phyloP scores from a whole-genome alignment of 2,888 invertebrate genomes.

The Apoda limacodes region DNA sequence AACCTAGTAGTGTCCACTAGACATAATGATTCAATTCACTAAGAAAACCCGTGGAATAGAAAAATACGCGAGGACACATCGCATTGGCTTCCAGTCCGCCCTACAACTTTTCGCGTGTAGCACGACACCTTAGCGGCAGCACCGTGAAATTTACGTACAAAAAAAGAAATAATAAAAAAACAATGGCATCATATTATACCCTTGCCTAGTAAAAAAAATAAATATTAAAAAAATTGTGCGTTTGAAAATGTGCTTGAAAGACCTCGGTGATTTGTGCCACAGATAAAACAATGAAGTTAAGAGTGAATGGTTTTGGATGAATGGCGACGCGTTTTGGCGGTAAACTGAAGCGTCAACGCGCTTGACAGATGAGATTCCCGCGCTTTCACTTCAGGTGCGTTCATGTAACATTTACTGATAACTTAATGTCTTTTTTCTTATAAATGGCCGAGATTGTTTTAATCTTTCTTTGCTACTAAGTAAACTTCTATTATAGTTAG shows the following conservation, averaged over 20 bases:
- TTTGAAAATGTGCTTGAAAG: too few species aligned
- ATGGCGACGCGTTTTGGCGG: constrained; percentile 46
- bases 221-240: constrained; percentile 9
- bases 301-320: constrained; percentile 26
- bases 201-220: constrained; percentile 5
- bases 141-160: constrained; percentile 19
- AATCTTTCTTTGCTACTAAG: too few species aligned
- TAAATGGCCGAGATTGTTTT: constrained; percentile 16
- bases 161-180: constrained; percentile 10
- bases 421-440: constrained; percentile 23
- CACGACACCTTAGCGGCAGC: constrained; percentile 47
- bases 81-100: constrained; percentile 42
- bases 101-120: constrained; percentile 54
- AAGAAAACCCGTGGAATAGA: constrained; percentile 49
- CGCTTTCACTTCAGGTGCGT: constrained; percentile 60
- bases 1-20: constrained; percentile 16
- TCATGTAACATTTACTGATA: constrained; percentile 44
- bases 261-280: constrained; percentile 29
- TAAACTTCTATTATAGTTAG: too few species aligned
- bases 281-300: constrained; percentile 30
- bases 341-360: constrained; percentile 36
- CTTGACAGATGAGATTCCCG: constrained; percentile 59
- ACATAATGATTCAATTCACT: constrained; percentile 39
- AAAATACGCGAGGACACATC: constrained; percentile 43
- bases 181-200: neutral